Base-by-base conservation (phyloP, 2,888 invertebrate genomes). In the Lapara coniferarum region DNA sequence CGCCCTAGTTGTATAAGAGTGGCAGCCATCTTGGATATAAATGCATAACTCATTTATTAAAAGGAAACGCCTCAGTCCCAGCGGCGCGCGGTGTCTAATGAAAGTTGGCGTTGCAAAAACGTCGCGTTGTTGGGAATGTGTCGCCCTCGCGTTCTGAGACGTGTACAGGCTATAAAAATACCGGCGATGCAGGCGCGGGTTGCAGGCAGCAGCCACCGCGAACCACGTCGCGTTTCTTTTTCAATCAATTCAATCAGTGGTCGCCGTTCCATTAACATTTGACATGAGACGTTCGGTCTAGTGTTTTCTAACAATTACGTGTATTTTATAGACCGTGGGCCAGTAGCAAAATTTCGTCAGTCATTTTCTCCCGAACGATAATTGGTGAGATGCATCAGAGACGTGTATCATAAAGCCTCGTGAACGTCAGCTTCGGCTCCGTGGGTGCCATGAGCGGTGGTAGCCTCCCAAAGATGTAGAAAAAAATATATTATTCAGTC, bases 141-240 rank as follows among this genome's bases (percentile, higher is more conserved):
- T 93, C 91, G 91, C 90, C 89, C 83, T 86, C 89, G 92, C 91
- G 91, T 88, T 88, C 86, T 87, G 88, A 82, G 86, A 89, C 90
- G 89, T 87, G 90, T 88, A 92, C 91, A 88, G 89, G 87, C 91
- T 88, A 92, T 92, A 93, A 91, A 93, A 92, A 93, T 91, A 90
- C 91, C 92, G 85, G 83, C 85, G 84, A 83, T 85, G 81, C 83
- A 80, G 81, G 80, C 84, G 80, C 79, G 75, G 78, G 55, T 16
- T 46, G 12, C 13, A 51, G 51, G 12, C 51, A 19, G 16, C 19
- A 12, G 10, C 77, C 78, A 78, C 77, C 83, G 75, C 82, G 78
- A 85, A 81, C 86, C 86, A 85, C 86, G 84, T 85, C 83, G 85
- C 84, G 84, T 89, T 90, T 89, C 89, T 91, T 91, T 91, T 89